phyloP scores from a whole-genome alignment of 2,888 invertebrate species.

The Lasioglossum villosulum region DNA sequence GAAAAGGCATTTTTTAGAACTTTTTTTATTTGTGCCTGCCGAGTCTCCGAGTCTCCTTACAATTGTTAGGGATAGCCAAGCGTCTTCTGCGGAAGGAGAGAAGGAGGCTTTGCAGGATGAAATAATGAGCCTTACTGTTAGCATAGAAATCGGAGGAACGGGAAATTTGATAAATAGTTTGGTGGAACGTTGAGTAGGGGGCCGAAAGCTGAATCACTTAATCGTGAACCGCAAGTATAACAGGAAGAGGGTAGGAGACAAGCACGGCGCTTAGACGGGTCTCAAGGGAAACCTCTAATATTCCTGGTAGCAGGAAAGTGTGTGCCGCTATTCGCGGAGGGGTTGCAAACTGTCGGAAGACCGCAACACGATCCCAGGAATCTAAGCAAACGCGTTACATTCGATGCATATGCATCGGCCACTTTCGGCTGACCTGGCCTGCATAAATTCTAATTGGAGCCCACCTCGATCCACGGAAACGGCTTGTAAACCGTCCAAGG shows the following conservation, averaged over 20 bases:
- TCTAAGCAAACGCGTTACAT: conserved; percentile 73
- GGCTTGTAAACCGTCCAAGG: conserved; percentile 62
- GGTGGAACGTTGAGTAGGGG: background rate
- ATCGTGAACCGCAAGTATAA: background rate
- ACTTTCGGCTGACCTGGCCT: conserved; percentile 67
- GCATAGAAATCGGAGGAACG: background rate
- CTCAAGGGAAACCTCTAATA: conserved; percentile 35
- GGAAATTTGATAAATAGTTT: background rate
- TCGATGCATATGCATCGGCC: conserved; percentile 77
- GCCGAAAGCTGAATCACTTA: background rate
- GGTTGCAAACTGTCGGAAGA: conserved; percentile 59
- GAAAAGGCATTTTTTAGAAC: too few species aligned
- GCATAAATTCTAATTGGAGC: conserved; percentile 72
- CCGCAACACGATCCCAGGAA: conserved; percentile 55
- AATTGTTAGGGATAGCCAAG: too few species aligned
- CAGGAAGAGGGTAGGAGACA: conserved; percentile 4
- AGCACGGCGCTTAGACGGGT: conserved; percentile 9
- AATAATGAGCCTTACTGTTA: too few species aligned
- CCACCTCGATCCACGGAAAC: conserved; percentile 59
- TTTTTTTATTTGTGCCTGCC: too few species aligned
- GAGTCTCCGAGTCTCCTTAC: too few species aligned
- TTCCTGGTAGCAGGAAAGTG: conserved; percentile 39
- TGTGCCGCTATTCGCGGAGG: conserved; percentile 25
- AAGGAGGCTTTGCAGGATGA: too few species aligned
- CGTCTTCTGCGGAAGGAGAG: too few species aligned